Base-by-base conservation (phyloP, 2,113 vertebrate species). In the Pomatorhinus ruficollis region DNA sequence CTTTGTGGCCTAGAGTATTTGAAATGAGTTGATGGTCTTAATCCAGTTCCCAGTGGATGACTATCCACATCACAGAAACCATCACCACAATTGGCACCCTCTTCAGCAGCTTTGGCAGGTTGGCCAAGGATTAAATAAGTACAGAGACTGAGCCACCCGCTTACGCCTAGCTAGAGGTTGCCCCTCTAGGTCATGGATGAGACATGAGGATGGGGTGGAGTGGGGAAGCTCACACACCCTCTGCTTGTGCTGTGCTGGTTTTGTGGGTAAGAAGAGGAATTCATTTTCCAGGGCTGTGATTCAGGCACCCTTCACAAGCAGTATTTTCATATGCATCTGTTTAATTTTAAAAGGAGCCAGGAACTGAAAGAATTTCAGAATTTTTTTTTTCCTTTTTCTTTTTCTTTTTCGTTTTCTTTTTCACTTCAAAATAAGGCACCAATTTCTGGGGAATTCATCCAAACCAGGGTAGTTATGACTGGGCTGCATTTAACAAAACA, bases 1-100 rank as follows among this genome's bases (percentile, higher is more conserved):
- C 82, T 96, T 95, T 97, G 97, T 93, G 97, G 97, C 92, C 92
- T 91, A 69, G 84, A 91, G 92, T 93, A 96, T 94, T 80, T 95
- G 89, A 97, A 97, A 97, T 87, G 87, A 94, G 90, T 93, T 90
- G 96, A 95, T 96, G 95, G 89, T 94, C 96, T 95, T 97, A 96
- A 97, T 97, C 92, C 95, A 97, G 95, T 90, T 97, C 97, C 93
- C 95, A 96, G 93, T 93, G 95, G 95, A 96, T 33, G 7, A 90
- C 81, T 93, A 39, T 87, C 97, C 97, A 97, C 97, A 97, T 97
- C 97, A 97, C 90, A 97, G 90, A 91, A 97, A 96, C 96, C 97
- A 96, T 70, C 92, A 94, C 95, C 97, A 97, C 97, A 97, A 96
- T 88, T 97, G 97, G 96, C 97, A 96, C 91, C 89, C 92, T 87